phyloP scores from a whole-genome alignment of 2,888 invertebrate species.

The Autographa pulchrina region DNA sequence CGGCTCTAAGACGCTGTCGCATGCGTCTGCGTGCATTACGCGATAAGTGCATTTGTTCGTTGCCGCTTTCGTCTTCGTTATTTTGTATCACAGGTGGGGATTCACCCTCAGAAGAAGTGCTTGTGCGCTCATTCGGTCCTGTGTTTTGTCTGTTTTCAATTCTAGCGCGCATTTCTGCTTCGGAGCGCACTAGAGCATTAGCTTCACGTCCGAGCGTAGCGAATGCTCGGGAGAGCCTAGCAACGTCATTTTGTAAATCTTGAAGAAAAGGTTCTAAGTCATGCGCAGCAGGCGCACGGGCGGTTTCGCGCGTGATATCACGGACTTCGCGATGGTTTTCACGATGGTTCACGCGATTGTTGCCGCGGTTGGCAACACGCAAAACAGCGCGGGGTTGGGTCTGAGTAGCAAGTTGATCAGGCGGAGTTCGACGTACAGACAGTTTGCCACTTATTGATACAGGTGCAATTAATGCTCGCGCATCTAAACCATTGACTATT shows the following conservation, averaged over 20 bases:
- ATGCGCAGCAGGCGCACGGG: constrained; percentile 57
- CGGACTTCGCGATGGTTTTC: neutral
- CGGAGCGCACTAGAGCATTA: constrained; percentile 72
- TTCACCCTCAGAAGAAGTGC: constrained; percentile 41
- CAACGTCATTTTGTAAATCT: constrained; percentile 79
- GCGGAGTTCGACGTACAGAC: constrained; percentile 76
- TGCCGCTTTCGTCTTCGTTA: constrained; percentile 40
- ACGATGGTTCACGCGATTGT: constrained; percentile 56
- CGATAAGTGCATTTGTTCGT: constrained; percentile 62
- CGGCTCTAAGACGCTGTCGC: constrained; percentile 76
- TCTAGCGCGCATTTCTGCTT: constrained; percentile 71
- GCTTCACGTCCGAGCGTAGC: constrained; percentile 79
- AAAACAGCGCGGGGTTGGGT: constrained; percentile 82
- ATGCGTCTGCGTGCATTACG: constrained; percentile 81
- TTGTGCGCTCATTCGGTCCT: constrained; percentile 42
- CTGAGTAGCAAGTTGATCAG: constrained; percentile 70
- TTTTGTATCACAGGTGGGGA: constrained; percentile 46
- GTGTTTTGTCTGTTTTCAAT: constrained; percentile 61
- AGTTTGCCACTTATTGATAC: constrained; percentile 76
- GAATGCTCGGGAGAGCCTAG: constrained; percentile 77
- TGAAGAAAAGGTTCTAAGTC: constrained; percentile 77
- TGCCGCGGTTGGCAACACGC: constrained; percentile 81
- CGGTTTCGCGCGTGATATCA: constrained; percentile 18
- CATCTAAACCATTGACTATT: constrained; percentile 75
- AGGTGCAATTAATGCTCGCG: constrained; percentile 74